Evolutionary conservation across 53 echinoderm and acorn worm genomes (phyloP).

Genomic region (Antedon mediterranea): DNA sequence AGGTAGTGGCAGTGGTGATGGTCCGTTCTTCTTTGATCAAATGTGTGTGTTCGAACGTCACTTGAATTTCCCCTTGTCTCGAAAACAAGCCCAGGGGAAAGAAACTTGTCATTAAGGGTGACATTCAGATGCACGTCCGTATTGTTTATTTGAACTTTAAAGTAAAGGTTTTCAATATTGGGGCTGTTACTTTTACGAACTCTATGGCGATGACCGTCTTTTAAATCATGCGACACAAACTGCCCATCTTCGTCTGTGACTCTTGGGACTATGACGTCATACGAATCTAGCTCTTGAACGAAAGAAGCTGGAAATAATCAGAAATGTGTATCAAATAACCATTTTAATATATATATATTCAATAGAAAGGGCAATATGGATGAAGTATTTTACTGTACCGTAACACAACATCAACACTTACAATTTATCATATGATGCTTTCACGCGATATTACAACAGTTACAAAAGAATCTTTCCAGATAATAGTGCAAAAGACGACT

Average conservation of each 20-base stretch:
- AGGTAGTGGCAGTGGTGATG: not conserved
- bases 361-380: no score
- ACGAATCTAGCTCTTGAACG: not conserved
- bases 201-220: not conserved
- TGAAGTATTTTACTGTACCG: no score
- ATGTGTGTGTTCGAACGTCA: not conserved
- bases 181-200: not conserved
- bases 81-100: not conserved
- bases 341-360: no score
- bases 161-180: not conserved
- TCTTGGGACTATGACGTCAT: not conserved
- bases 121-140: not conserved
- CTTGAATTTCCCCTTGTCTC: not conserved
- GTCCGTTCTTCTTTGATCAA: not conserved
- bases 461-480: no score
- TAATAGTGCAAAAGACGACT: no score
- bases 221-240: not conserved
- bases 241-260: not conserved
- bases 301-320: not conserved
- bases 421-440: no score
- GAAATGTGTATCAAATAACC: no score
- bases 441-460: no score
- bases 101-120: not conserved
- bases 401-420: no score
- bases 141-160: not conserved